phyloP scores from a whole-genome alignment of 2,113 vertebrate genomes.

The Cyprinodon tularosa region DNA sequence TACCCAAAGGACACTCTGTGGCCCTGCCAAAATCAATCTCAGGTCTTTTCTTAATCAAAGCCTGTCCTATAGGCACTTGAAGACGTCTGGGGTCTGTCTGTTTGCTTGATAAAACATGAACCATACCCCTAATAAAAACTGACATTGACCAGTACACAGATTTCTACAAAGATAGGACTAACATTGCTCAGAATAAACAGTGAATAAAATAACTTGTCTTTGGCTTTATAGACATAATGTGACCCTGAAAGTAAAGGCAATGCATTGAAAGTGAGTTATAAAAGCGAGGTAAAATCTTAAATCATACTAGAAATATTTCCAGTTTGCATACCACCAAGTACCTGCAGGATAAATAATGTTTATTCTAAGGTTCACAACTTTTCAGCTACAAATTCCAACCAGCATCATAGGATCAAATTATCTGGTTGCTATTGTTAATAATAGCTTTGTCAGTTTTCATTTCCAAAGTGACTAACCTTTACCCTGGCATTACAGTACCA shows the following conservation, averaged over 20 bases:
- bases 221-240: neutral
- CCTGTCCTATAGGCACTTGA: slow-evolving; percentile 45
- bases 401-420: no score
- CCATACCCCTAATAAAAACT: neutral
- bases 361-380: no score
- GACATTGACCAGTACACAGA: neutral
- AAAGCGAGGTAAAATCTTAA: neutral
- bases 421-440: no score
- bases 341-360: no score
- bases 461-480: no score
- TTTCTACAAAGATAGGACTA: neutral
- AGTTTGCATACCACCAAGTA: neutral
- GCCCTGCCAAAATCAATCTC: slow-evolving; percentile 68
- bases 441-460: no score
- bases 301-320: neutral
- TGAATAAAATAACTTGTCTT: neutral
- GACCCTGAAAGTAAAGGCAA: neutral
- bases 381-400: no score
- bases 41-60: slow-evolving; percentile 60
- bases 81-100: slow-evolving; percentile 25
- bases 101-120: slow-evolving; percentile 20
- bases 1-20: slow-evolving; percentile 54
- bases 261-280: no score
- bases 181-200: neutral
- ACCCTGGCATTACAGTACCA: no score